Conservation (phyloP, 2,888 invertebrate genomes). For the Microctonus hyperodae region DNA sequence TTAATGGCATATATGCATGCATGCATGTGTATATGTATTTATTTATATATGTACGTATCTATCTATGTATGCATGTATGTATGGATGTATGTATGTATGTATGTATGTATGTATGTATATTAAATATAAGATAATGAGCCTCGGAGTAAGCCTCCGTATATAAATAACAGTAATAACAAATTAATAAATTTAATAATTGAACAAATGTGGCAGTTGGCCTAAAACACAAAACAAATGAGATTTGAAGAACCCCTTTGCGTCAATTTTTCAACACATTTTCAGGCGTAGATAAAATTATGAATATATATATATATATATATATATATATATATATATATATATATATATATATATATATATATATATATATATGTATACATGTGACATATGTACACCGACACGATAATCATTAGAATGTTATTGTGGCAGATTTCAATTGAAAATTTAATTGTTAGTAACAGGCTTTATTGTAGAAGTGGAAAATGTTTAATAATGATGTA, state of each 20-base stretch:
- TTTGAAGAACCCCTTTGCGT: conserved; percentile 49
- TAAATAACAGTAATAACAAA: neutral
- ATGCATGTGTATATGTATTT: too few relatives aligned
- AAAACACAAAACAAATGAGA: conserved; percentile 11
- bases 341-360: too few relatives aligned
- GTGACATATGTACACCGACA: conserved; percentile 15
- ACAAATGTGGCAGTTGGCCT: conserved; percentile 16
- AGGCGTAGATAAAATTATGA: conserved; percentile 39
- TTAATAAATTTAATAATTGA: neutral
- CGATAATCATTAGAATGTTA: conserved; percentile 11
- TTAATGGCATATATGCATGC: neutral
- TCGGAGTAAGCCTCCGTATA: neutral
- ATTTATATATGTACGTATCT: too few relatives aligned
- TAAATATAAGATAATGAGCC: neutral
- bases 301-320: neutral
- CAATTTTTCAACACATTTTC: conserved; percentile 52
- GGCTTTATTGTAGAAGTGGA: neutral
- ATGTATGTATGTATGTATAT: too few relatives aligned
- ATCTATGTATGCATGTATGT: neutral
- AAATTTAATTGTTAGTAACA: conserved; percentile 12
- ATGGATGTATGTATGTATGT: neutral
- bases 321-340: too few relatives aligned
- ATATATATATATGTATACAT: neutral
- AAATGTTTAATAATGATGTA: conserved; percentile 8
- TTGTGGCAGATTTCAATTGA: conserved; percentile 10